Evolutionary conservation across 2,797 vertebrate species (phyloP), one percentile per base, ranked within the genome.

Genomic region (Scarus forsteni): DNA sequence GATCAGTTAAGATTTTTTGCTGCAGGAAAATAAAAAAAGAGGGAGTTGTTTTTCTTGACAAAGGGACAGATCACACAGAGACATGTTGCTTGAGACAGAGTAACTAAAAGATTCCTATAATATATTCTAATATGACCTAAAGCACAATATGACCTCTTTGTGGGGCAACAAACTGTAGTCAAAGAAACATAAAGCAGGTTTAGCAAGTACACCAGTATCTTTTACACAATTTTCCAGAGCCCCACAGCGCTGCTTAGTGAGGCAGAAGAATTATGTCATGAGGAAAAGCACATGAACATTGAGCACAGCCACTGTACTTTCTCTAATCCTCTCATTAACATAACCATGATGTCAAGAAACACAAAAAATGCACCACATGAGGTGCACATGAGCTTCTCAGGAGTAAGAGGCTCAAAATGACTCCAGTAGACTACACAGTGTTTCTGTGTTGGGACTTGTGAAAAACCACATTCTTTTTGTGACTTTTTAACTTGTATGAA

Each of bases 351-450:
- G 48, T 45, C 52, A 57, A 77, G n/a, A 50, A 40, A 69, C 27
- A 27, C 27, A 60, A 77, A 61, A 77, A 74, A 45, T 34, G n/a
- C 15, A 74, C 81, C 89, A 88, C 81, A 86, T 89, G 87, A 75
- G 57, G 39, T 64, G 45, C 83, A 85, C 75, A 84, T 88, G 86
- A 88, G 73, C 52, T 55, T 73, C 49, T 27, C 50, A 58, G 62
- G 53, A 65, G 66, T 51, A 48, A 39, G 38, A 39, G 38, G 38
- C 34, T n/a, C 15, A n/a, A 45, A 45, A n/a, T 45, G 15, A 45
- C 44, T 45, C 14, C 7, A 15, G 7, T 45, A 7, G 43, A 14
- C 43, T 13, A 34, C 10, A 35, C 14, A 49, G 48, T 5, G 69
- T 39, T 39, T 39, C 7, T 39, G 38, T 10, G 38, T 10, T 39